These are phyloP conservation scores for Eurystomus glaucurus DNA, from an alignment of 2,797 vertebrate genomes.

Conservation along the genomic window DNA sequence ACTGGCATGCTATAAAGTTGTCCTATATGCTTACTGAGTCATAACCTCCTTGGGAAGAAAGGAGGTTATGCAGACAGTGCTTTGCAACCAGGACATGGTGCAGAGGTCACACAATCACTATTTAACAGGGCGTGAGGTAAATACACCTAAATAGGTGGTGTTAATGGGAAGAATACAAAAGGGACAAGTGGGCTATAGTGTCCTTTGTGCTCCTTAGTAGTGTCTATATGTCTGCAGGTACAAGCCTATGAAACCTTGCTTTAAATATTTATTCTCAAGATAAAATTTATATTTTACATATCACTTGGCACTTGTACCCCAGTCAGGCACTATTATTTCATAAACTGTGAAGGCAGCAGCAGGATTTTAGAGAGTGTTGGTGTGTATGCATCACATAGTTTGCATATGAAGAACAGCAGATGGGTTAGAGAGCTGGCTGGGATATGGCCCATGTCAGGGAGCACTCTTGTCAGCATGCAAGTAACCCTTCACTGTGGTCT, in stretches of 20 bases:
- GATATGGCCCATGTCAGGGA: neutral
- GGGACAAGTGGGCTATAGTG: fast-evolving
- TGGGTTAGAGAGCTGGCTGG: neutral
- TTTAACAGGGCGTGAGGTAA: neutral
- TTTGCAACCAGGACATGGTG: neutral
- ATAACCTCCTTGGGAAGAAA: neutral
- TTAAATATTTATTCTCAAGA: neutral
- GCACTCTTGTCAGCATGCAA: neutral
- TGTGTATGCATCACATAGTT: neutral
- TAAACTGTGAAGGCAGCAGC: neutral
- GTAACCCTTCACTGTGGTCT: neutral
- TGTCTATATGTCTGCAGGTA: neutral
- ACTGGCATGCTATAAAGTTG: neutral
- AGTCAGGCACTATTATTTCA: neutral
- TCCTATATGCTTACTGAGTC: too few species aligned
- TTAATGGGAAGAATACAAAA: neutral
- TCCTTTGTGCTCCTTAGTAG: neutral
- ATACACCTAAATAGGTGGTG: neutral
- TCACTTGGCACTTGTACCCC: neutral
- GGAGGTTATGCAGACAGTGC: neutral
- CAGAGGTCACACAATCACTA: neutral
- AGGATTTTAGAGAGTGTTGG: neutral
- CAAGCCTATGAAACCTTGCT: neutral
- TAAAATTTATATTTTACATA: too few species aligned
- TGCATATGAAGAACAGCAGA: neutral